Evolutionary conservation across 1,140 invertebrate genomes (phyloP).

Genomic region (Nixonia krombeini): DNA sequence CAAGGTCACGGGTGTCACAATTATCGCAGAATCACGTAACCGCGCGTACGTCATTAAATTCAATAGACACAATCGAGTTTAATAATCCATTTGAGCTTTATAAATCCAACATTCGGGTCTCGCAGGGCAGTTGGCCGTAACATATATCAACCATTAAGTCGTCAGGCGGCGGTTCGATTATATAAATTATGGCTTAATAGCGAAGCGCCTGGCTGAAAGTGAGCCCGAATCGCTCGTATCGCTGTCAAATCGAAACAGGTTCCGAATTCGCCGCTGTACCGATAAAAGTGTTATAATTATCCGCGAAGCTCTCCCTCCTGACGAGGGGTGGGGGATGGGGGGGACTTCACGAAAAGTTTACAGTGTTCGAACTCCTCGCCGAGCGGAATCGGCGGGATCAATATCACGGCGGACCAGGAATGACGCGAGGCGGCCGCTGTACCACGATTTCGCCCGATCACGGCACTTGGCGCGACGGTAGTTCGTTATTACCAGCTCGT

Average conservation of each 20-base stretch:
- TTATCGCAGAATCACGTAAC: too few species aligned
- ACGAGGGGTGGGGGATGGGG: too few species aligned
- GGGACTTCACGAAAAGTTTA: too few species aligned
- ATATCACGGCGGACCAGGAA: too few species aligned
- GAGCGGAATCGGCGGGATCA: too few species aligned
- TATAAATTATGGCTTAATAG: conserved; percentile 13
- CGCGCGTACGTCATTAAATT: too few species aligned
- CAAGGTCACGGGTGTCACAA: too few species aligned
- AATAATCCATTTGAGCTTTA: background rate
- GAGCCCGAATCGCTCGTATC: background rate
- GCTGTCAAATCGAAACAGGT: conserved; percentile 6
- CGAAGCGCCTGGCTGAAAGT: background rate
- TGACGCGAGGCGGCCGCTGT: too few species aligned
- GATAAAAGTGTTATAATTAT: conserved; percentile 8
- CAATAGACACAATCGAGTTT: background rate
- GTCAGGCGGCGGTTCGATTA: conserved; percentile 3
- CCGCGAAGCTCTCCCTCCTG: background rate
- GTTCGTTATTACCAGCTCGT: conserved; percentile 24
- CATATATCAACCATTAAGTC: conserved; percentile 1
- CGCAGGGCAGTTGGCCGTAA: background rate
- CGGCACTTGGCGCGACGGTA: too few species aligned
- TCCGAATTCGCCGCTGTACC: background rate
- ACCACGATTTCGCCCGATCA: too few species aligned
- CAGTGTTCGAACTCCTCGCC: too few species aligned
- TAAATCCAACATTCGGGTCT: too few species aligned